phyloP scores from a whole-genome alignment of 2,797 vertebrate species.

The Cacajao melanocephalus region DNA sequence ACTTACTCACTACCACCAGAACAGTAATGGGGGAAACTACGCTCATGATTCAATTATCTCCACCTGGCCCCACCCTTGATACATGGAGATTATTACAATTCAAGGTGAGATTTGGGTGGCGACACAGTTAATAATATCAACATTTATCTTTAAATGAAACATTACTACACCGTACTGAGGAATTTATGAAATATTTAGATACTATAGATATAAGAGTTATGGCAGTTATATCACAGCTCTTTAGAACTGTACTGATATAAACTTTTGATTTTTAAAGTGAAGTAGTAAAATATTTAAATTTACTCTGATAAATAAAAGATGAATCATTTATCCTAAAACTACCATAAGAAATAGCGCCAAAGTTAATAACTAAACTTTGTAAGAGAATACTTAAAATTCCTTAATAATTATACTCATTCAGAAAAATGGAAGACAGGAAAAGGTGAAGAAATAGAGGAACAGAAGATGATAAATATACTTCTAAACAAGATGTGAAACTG shows the following conservation, averaged over 20 bases:
- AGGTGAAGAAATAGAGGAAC: not conserved
- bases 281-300: not conserved
- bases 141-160: not conserved
- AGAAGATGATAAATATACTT: not conserved
- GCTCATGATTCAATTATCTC: not conserved
- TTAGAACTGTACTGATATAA: not conserved
- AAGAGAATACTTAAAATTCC: not conserved
- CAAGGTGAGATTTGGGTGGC: not conserved
- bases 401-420: not conserved
- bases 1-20: not conserved
- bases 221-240: not conserved
- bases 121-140: not conserved
- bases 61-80: not conserved
- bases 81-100: not conserved
- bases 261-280: not conserved
- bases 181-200: too few relatives aligned
- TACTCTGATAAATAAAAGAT: not conserved
- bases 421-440: not conserved
- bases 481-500: not conserved
- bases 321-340: not conserved
- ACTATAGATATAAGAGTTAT: not conserved
- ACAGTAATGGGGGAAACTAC: not conserved
- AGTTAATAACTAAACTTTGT: not conserved
- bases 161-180: not conserved
- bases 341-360: not conserved